These are phyloP conservation scores for Pipra filicauda DNA, from an alignment of 2,113 vertebrate genomes.

Conservation along the genomic window DNA sequence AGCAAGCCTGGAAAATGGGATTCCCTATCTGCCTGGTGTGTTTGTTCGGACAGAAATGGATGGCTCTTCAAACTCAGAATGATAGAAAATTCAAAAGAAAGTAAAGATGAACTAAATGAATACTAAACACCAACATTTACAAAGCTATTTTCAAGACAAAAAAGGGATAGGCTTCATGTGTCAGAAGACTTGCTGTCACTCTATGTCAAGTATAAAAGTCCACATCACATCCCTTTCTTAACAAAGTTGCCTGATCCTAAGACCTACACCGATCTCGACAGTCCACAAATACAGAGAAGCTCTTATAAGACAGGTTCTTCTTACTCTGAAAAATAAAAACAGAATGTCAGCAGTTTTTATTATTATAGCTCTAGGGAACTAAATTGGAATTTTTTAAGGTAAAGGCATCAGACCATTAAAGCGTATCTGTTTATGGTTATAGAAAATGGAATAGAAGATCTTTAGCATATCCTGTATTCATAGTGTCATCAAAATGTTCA, in stretches of 20 bases:
- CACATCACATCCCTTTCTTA: not conserved
- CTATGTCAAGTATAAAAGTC: not conserved
- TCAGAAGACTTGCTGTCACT: not conserved
- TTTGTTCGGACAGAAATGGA: not conserved
- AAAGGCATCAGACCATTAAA: slow-evolving; percentile 73
- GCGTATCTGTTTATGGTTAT: slow-evolving; percentile 70
- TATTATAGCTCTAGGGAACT: slow-evolving; percentile 66
- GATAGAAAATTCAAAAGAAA: not conserved
- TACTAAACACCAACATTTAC: not conserved
- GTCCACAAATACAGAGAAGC: not conserved
- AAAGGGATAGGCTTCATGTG: not conserved
- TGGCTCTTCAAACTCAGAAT: not conserved
- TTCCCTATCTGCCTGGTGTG: not conserved
- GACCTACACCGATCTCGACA: not conserved
- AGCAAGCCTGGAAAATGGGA: not conserved
- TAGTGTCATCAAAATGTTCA: slow-evolving; percentile 64
- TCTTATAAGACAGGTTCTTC: slow-evolving; percentile 17
- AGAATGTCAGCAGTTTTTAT: slow-evolving; percentile 72
- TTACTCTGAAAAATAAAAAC: slow-evolving; percentile 55
- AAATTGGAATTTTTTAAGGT: slow-evolving; percentile 73
- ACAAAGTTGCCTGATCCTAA: not conserved
- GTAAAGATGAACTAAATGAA: not conserved
- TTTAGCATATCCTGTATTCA: slow-evolving; percentile 66
- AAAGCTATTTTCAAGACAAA: not conserved
- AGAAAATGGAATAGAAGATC: slow-evolving; percentile 66